Evolutionary conservation across 2,888 invertebrate species (phyloP).

Genomic region (Thyatira batis): DNA sequence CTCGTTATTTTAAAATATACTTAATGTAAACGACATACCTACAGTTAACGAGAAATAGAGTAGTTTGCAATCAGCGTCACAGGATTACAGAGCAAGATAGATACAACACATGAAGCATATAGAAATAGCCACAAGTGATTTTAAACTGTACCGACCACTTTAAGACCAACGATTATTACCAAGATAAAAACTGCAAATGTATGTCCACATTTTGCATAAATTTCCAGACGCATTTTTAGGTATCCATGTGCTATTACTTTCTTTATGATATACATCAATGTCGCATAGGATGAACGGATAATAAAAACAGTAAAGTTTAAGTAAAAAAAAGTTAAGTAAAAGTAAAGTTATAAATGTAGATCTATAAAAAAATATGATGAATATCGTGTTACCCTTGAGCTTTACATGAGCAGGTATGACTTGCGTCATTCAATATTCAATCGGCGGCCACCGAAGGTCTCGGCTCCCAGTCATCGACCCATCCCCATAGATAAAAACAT

Average conservation of each 20-base stretch:
- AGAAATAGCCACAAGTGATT: slow-evolving; percentile 35
- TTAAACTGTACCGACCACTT: slow-evolving; percentile 14
- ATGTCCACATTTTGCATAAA: too few species aligned
- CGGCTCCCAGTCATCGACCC: slow-evolving; percentile 43
- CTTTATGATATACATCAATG: not conserved
- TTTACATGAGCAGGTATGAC: slow-evolving; percentile 19
- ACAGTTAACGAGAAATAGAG: slow-evolving; percentile 16
- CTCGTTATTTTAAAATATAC: too few species aligned
- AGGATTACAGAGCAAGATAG: slow-evolving; percentile 20
- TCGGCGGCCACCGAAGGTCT: slow-evolving; percentile 23
- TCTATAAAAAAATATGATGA: not conserved
- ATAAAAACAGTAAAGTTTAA: not conserved
- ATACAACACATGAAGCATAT: slow-evolving; percentile 33
- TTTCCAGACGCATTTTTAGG: not conserved
- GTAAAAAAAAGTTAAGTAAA: too few species aligned
- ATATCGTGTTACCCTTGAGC: slow-evolving; percentile 14
- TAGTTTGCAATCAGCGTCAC: slow-evolving; percentile 40
- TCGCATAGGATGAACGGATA: not conserved
- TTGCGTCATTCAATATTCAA: slow-evolving; percentile 38
- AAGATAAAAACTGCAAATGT: slow-evolving; percentile 33
- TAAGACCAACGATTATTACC: slow-evolving; percentile 41
- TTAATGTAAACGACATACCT: too few species aligned
- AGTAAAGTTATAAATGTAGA: too few species aligned
- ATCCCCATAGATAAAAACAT: slow-evolving; percentile 47
- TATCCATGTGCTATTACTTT: not conserved